Percentiles rank a stretch among this genome's conserved stretches.
Conservation (phyloP, 2,113 vertebrate species). For the Corythaeola cristata region DNA sequence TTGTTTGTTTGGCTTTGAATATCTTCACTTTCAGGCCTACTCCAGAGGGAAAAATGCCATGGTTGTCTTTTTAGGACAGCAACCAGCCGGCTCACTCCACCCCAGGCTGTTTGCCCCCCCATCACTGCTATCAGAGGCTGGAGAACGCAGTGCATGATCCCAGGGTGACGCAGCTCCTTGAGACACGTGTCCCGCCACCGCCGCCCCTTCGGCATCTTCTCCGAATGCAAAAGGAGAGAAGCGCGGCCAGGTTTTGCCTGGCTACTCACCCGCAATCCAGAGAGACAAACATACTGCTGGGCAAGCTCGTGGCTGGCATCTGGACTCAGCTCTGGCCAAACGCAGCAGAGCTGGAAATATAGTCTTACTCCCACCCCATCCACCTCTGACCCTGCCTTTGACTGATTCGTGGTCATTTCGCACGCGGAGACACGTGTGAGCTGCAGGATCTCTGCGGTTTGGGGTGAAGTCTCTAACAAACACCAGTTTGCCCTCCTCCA, state of each 20-base stretch:
- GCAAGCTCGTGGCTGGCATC: not conserved
- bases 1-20: not conserved
- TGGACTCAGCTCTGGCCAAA: not conserved
- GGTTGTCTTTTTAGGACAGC: not conserved
- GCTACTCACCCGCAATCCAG: not conserved
- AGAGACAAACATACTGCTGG: not conserved
- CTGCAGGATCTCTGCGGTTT: not conserved
- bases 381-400: not conserved
- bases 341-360: not conserved
- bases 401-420: not conserved
- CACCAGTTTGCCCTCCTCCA: not conserved
- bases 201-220: not conserved
- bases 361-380: not conserved
- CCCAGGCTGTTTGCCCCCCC: not conserved
- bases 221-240: not conserved
- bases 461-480: not conserved
- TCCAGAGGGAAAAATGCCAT: not conserved
- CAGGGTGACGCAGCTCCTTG: not conserved
- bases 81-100: not conserved
- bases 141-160: not conserved
- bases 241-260: not conserved
- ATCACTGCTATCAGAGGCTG: not conserved
- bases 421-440: fast-evolving
- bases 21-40: not conserved
- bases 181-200: not conserved